Conservation (phyloP, 2,113 vertebrate genomes). For the Coptodon rendalli region DNA sequence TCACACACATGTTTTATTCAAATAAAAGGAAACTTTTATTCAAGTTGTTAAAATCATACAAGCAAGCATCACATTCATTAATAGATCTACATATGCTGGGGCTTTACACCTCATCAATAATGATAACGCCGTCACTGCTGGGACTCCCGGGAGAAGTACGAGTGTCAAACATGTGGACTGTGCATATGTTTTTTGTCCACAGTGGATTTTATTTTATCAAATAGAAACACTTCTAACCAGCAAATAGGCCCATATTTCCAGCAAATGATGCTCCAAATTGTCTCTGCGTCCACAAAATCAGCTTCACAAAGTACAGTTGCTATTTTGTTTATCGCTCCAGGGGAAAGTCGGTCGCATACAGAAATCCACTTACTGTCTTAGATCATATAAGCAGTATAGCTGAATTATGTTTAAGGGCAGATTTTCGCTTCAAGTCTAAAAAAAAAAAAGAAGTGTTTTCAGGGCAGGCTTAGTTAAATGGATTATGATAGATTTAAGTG, state of each 20-base stretch:
- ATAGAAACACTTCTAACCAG: background rate
- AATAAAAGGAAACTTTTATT: background rate
- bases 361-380: conserved; percentile 23
- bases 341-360: background rate
- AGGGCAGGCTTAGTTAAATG: conserved; percentile 51
- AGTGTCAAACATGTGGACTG: background rate
- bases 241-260: background rate
- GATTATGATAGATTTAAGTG: conserved; percentile 52
- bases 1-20: background rate
- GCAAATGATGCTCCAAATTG: background rate
- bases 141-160: background rate
- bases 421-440: conserved; percentile 19
- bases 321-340: conserved; percentile 12
- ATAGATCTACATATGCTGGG: background rate
- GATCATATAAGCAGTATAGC: conserved; percentile 18
- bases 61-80: background rate
- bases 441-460: conserved; percentile 1
- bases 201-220: background rate
- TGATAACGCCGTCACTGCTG: background rate
- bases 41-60: background rate
- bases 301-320: background rate
- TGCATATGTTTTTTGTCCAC: background rate
- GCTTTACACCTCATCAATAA: background rate
- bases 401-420: conserved; percentile 27
- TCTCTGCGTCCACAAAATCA: background rate